Percentiles rank a stretch among this genome's conserved stretches.
Evolutionary conservation across 2,888 invertebrate species (phyloP).

Genomic region (Diachrysia chrysitis): DNA sequence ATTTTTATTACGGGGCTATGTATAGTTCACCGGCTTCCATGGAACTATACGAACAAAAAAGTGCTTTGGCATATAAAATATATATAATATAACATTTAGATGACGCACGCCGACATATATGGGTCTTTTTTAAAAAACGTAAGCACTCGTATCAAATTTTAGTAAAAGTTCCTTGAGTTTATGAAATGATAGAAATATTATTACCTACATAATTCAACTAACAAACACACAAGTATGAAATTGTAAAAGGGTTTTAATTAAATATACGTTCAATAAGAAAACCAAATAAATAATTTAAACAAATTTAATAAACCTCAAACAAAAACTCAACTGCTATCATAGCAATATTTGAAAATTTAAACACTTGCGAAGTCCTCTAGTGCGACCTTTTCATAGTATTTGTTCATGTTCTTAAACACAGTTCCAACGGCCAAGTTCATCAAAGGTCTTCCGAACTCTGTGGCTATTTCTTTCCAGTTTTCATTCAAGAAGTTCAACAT

Average conservation of each 20-base stretch:
- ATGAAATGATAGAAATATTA: no score
- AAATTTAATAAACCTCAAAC: not conserved
- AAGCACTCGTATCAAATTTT: no score
- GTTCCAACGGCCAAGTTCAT: not conserved
- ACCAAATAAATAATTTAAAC: not conserved
- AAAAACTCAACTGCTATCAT: not conserved
- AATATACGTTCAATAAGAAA: not conserved
- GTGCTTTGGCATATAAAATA: not conserved
- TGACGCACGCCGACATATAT: no score
- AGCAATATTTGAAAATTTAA: not conserved
- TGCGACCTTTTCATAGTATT: not conserved
- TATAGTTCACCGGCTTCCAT: not conserved
- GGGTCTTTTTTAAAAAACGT: no score
- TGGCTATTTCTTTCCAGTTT: constrained; percentile 41
- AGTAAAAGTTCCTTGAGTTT: no score
- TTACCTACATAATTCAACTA: no score
- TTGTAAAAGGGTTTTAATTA: not conserved
- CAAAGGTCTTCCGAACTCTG: not conserved
- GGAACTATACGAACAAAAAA: not conserved
- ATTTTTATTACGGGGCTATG: not conserved
- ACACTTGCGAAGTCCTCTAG: not conserved
- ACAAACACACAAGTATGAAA: not conserved
- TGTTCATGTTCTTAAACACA: constrained; percentile 5
- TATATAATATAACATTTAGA: no score
- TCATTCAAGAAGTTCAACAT: constrained; percentile 53